Evolutionary conservation across 2,888 invertebrate species (phyloP).

Genomic region (Leptopterna dolabrata): DNA sequence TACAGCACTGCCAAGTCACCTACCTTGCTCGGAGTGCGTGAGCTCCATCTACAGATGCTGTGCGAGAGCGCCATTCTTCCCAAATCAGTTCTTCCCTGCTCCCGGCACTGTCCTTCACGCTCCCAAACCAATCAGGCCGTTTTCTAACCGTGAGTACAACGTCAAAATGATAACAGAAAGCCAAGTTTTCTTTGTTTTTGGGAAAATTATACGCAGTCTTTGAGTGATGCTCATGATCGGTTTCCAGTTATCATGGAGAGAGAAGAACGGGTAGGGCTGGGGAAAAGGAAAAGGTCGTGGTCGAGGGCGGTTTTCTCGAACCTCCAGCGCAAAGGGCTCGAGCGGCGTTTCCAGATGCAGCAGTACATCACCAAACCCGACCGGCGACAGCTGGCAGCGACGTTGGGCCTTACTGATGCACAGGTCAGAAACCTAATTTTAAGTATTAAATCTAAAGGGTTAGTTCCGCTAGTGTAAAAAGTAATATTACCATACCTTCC

Average conservation of each 20-base stretch:
- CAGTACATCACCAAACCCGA: slow-evolving; percentile 97
- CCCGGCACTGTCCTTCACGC: slow-evolving; percentile 60
- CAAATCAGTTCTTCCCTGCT: slow-evolving; percentile 54
- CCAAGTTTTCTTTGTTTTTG: too few relatives aligned
- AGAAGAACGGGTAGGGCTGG: slow-evolving; percentile 55
- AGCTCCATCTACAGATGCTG: slow-evolving; percentile 76
- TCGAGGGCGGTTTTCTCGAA: slow-evolving; percentile 95
- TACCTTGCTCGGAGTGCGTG: slow-evolving; percentile 74
- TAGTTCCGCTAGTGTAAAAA: too few relatives aligned
- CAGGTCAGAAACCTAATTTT: slow-evolving; percentile 75
- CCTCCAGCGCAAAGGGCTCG: slow-evolving; percentile 92
- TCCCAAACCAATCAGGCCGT: slow-evolving; percentile 62
- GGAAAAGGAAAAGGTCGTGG: slow-evolving; percentile 90
- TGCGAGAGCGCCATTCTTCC: slow-evolving; percentile 49
- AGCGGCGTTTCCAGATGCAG: slow-evolving; percentile 91
- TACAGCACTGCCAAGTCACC: not conserved
- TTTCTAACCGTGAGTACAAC: slow-evolving; percentile 60
- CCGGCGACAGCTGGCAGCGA: slow-evolving; percentile 88
- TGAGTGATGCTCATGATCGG: too few relatives aligned
- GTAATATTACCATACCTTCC: too few relatives aligned
- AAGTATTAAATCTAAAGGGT: too few relatives aligned
- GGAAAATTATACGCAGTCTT: too few relatives aligned
- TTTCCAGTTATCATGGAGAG: slow-evolving; percentile 53
- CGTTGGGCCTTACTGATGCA: slow-evolving; percentile 91
- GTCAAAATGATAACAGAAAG: not conserved